A percentile compares a stretch with the other conserved stretches of the same genome.
phyloP scores from a whole-genome alignment of 2,888 invertebrate species.

The Camptogramma bilineatum region DNA sequence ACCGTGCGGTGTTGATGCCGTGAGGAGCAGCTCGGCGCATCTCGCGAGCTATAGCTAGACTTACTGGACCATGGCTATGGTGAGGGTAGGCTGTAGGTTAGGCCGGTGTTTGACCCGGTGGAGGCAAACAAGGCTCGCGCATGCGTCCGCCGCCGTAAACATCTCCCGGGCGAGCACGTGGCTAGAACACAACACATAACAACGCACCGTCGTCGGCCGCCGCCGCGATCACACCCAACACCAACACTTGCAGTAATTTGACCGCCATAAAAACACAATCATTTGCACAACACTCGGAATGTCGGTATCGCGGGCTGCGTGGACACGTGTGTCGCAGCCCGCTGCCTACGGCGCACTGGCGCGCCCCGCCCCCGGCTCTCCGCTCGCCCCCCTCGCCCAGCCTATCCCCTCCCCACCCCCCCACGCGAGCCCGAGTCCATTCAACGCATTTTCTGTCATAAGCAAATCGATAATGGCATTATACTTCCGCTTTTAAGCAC shows the following conservation, averaged over 20 bases:
- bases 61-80: constrained; percentile 67
- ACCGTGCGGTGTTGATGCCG: constrained; percentile 41
- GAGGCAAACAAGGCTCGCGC: constrained; percentile 78
- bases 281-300: constrained; percentile 86
- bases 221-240: constrained; percentile 82
- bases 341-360: constrained; percentile 76
- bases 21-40: constrained; percentile 50
- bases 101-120: constrained; percentile 80
- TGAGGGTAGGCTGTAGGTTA: constrained; percentile 75
- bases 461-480: constrained; percentile 85
- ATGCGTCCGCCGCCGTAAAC: constrained; percentile 80
- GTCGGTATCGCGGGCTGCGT: constrained; percentile 80
- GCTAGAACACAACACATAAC: constrained; percentile 56
- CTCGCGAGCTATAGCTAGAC: constrained; percentile 68
- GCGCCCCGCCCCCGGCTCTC: constrained; percentile 48
- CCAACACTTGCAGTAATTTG: constrained; percentile 89
- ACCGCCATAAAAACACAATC: constrained; percentile 92
- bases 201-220: constrained; percentile 79
- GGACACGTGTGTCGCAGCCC: constrained; percentile 72
- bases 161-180: constrained; percentile 64
- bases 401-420: constrained; percentile 46
- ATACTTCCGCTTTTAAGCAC: constrained; percentile 81
- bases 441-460: constrained; percentile 85
- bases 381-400: constrained; percentile 45
- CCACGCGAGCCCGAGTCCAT: constrained; percentile 69